phyloP scores from a whole-genome alignment of 2,888 invertebrate species.

The Rhagonycha lutea region DNA sequence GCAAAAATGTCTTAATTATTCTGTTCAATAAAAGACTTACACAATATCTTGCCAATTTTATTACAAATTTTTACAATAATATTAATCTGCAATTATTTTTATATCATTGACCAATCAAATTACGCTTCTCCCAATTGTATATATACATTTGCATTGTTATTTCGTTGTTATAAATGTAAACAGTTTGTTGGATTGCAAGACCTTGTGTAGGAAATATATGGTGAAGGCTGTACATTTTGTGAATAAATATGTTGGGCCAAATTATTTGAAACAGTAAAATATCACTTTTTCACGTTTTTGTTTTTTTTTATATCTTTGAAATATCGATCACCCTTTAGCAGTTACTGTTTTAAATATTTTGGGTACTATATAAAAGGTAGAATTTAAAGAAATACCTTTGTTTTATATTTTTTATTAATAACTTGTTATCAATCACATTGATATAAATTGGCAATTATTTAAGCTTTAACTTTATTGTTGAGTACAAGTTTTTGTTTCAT shows the following conservation, averaged over 20 bases:
- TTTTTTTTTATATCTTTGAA: constrained; percentile 27
- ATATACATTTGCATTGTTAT: constrained; percentile 56
- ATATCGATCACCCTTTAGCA: constrained; percentile 10
- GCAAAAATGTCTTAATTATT: background rate
- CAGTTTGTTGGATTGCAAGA: constrained; percentile 47
- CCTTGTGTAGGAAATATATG: constrained; percentile 50
- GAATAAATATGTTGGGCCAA: constrained; percentile 50
- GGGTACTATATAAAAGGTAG: constrained; percentile 33
- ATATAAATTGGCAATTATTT: constrained; percentile 19
- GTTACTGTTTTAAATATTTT: constrained; percentile 49
- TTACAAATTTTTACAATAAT: constrained; percentile 15
- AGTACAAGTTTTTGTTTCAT: constrained; percentile 54
- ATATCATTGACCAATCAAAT: constrained; percentile 58
- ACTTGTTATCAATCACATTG: constrained; percentile 1
- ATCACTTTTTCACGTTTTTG: constrained; percentile 19
- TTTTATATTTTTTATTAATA: constrained; percentile 11
- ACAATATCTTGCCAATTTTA: constrained; percentile 10
- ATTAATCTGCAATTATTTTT: constrained; percentile 49
- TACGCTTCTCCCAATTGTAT: constrained; percentile 55
- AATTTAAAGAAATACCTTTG: constrained; percentile 20
- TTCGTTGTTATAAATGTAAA: constrained; percentile 52
- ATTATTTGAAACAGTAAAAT: constrained; percentile 43
- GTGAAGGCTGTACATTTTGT: constrained; percentile 57
- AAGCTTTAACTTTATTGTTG: constrained; percentile 53
- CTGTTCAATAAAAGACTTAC: background rate